Evolutionary conservation across 2,888 invertebrate genomes (phyloP).

Genomic region (Cryptus armator): DNA sequence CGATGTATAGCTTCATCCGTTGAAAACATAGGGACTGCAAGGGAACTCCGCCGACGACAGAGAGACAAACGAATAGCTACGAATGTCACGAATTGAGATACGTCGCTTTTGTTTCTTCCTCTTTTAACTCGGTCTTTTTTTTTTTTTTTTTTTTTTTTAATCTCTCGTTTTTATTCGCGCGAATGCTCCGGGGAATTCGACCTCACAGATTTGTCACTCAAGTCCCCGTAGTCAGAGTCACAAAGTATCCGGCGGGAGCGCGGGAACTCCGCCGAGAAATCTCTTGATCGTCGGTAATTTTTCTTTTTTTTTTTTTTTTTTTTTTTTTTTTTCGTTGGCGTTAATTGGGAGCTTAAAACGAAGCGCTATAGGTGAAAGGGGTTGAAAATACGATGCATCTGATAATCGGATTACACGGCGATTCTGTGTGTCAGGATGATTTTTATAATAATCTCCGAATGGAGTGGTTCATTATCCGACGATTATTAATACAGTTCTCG

Average conservation of each 20-base stretch:
- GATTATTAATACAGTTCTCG: slow-evolving; percentile 42
- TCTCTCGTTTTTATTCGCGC: slow-evolving; percentile 5
- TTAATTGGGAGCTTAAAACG: slow-evolving; percentile 1
- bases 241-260: slow-evolving; percentile 24
- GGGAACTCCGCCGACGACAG: neutral
- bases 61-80: neutral
- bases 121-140: neutral
- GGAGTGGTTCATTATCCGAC: slow-evolving; percentile 34
- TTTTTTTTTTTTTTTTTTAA: neutral
- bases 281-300: slow-evolving; percentile 6
- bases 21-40: neutral
- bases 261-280: slow-evolving; percentile 9
- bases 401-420: slow-evolving; percentile 60
- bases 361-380: neutral
- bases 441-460: slow-evolving; percentile 47
- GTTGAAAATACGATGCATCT: slow-evolving; percentile 29
- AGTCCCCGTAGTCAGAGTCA: slow-evolving; percentile 6
- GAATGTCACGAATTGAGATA: slow-evolving; percentile 44
- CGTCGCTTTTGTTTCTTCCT: slow-evolving; percentile 29
- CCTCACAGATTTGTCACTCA: slow-evolving; percentile 52
- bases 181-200: slow-evolving; percentile 13
- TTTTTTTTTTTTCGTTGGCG: slow-evolving; percentile 17
- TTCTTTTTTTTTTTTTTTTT: slow-evolving; percentile 15
- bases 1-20: slow-evolving; percentile 16
- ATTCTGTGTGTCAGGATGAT: slow-evolving; percentile 53